A percentile compares a stretch with the other conserved stretches of the same genome.
Evolutionary conservation across 1,140 invertebrate genomes (phyloP).

Genomic region (Sminthurides bifidus): DNA sequence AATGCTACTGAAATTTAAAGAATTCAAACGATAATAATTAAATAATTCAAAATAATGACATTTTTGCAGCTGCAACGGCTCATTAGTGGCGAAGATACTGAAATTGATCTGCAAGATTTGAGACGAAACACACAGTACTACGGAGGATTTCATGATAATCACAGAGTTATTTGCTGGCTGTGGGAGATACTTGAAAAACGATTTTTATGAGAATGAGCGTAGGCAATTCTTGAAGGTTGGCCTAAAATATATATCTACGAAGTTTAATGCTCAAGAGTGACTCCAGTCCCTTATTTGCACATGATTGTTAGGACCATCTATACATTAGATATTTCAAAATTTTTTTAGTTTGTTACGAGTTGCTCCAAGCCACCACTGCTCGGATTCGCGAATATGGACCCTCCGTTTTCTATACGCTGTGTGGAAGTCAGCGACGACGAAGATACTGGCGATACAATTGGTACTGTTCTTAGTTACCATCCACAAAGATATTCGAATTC

Average conservation of each 20-base stretch:
- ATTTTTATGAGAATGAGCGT: conserved; percentile 83
- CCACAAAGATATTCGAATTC: background rate
- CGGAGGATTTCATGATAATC: conserved; percentile 97
- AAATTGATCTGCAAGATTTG: conserved; percentile 80
- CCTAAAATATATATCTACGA: too few relatives aligned
- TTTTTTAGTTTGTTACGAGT: conserved; percentile 86
- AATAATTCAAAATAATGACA: background rate
- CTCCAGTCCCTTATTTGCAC: conserved; percentile 5
- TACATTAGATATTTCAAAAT: conserved; percentile 1
- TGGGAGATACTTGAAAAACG: conserved; percentile 96
- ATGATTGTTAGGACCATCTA: too few relatives aligned
- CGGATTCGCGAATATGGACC: conserved; percentile 93
- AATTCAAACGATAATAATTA: background rate
- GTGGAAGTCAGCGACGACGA: conserved; percentile 98
- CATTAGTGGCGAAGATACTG: conserved; percentile 82
- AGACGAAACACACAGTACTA: conserved; percentile 93
- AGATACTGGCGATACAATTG: conserved; percentile 91
- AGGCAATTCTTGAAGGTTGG: conserved; percentile 79
- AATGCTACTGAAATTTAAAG: too few relatives aligned
- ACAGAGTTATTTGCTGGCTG: conserved; percentile 93
- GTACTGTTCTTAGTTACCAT: conserved; percentile 38
- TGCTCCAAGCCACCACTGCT: conserved; percentile 95
- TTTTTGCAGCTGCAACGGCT: conserved; percentile 60
- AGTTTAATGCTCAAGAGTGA: conserved; percentile 12
- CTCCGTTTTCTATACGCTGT: conserved; percentile 97